Percentiles rank a stretch among this genome's conserved stretches.
phyloP scores from a whole-genome alignment of 2,113 vertebrate species.

The Myotis yumanensis region DNA sequence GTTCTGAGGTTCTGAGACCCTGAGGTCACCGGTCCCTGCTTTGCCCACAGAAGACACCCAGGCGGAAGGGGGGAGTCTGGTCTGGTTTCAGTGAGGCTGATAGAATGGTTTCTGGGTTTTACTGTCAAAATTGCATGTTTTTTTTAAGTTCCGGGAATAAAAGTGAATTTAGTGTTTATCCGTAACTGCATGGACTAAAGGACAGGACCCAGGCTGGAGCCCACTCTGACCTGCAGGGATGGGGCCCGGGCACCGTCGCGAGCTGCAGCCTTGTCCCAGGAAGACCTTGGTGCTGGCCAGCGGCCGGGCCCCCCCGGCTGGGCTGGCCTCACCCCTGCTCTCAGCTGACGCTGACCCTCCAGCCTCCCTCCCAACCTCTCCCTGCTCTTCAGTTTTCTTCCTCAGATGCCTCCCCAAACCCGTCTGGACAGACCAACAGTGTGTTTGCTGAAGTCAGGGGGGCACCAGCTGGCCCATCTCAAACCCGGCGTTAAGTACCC shows the following conservation, averaged over 20 bases:
- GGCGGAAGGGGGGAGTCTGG: background rate
- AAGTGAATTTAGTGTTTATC: background rate
- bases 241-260: no score
- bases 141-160: background rate
- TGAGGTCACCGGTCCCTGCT: background rate
- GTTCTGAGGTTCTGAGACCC: background rate
- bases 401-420: background rate
- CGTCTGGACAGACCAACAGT: background rate
- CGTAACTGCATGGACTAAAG: background rate
- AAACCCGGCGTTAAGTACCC: no score
- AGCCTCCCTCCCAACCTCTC: background rate
- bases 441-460: background rate
- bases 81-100: background rate
- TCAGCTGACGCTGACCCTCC: background rate
- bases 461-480: background rate
- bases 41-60: rapidly evolving
- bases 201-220: background rate
- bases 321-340: background rate
- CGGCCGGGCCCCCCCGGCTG: background rate
- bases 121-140: background rate
- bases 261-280: background rate
- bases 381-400: no score
- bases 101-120: background rate
- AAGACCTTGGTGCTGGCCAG: rapidly evolving
- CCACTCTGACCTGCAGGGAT: background rate